Base-by-base conservation (phyloP, 2,888 invertebrate species). In the Plebejus anna region DNA sequence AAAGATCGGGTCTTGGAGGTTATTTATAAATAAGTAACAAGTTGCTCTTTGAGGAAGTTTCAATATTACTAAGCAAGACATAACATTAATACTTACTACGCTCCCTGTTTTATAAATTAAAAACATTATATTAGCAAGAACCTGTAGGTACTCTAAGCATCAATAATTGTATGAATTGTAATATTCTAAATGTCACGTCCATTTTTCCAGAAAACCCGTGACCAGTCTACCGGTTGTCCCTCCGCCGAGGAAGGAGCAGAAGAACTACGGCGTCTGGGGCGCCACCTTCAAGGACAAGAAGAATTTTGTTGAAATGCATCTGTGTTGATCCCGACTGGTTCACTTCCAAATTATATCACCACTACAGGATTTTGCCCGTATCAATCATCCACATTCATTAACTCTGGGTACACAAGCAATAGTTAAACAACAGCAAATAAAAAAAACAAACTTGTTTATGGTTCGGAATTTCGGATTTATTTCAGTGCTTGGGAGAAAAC, bases 201-300 rank as follows among this genome's bases (percentile, higher is more conserved):
- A 3, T 11, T 71, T 59, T 89, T 89, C 16, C 85, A 92, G 92
- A 79, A 91, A 91, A 82, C 82, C 86, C 61, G 81, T 82, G 76
- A 77, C 81, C 61, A 83, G 85, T 38, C 84, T 88, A 76, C 89
- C 90, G 72, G 87, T 87, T 72, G 88, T 88, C 79, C 88, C 90
- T 81, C 85, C 85, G 76, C 85, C 87, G 7, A 90, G 90, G 82
- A 90, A 90, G 81, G 91, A 90, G 82, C 89, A 89, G 82, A 91
- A 91, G 85, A 92, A 92, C 83, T 92, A 95, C 85, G 96, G 96
- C 77, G 94, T 96, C 76, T 97, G 96, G 96, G 97, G 97, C 78
- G 91, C 96, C 57, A 90, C 95, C 78, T 97, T 95, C 90, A 96
- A 97, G 91, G 96, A 96, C 92, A 96, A 95, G 88, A 94, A 96